Percentiles rank a stretch among this genome's conserved stretches.
Conservation (phyloP, 2,113 vertebrate genomes). For the Chionomys nivalis region DNA sequence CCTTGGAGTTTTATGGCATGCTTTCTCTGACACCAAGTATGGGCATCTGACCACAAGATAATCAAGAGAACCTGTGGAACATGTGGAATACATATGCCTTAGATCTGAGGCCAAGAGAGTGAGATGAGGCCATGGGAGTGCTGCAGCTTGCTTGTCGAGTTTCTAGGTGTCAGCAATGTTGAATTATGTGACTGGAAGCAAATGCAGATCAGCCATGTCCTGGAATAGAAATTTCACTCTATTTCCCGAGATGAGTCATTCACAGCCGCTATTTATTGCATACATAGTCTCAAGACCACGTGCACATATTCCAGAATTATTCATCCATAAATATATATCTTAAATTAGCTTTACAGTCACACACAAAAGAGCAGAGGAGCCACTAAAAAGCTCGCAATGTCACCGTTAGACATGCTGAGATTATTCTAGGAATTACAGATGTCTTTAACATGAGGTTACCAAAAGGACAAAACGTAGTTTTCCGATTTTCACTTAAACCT, state of each 20-base stretch:
- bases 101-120: slow-evolving; percentile 17
- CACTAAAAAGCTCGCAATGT: neutral
- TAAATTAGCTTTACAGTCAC: slow-evolving; percentile 52
- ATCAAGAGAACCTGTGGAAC: slow-evolving; percentile 58
- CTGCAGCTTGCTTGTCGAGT: neutral
- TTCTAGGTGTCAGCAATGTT: slow-evolving; percentile 57
- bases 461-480: neutral
- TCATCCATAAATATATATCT: slow-evolving; percentile 60
- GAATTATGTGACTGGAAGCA: slow-evolving; percentile 63
- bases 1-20: slow-evolving; percentile 41
- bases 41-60: slow-evolving; percentile 49
- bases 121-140: slow-evolving; percentile 31
- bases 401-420: neutral
- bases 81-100: slow-evolving; percentile 17
- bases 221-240: slow-evolving; percentile 65
- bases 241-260: slow-evolving; percentile 70
- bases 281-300: slow-evolving; percentile 23
- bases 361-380: neutral
- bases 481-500: neutral
- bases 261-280: neutral
- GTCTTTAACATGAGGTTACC: slow-evolving; percentile 35
- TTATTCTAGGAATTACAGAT: neutral
- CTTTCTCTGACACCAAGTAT: slow-evolving; percentile 46
- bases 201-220: slow-evolving; percentile 55
- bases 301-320: slow-evolving; percentile 56